Evolutionary conservation across 2,888 invertebrate genomes (phyloP), one percentile per base, ranked within the genome.

Genomic region (Stenoptilia bipunctidactyla): DNA sequence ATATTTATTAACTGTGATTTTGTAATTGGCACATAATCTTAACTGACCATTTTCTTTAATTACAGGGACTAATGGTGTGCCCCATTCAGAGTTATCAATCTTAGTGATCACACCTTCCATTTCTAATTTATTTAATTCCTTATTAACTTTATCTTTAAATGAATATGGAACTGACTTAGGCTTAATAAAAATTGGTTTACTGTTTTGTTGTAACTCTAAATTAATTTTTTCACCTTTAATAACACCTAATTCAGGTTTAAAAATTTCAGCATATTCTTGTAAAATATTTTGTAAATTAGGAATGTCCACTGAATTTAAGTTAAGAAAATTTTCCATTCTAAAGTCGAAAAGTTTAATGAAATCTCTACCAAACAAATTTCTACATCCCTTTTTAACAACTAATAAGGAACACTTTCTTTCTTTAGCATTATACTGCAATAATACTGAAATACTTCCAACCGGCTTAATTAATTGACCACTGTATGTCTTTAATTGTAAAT

Each of bases 1-100:
- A 15, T 36, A 15, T 30, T 41, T 38, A 30, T 41, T 41, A 30
- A 41, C 25, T 20, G 41, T 41, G 9, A 41, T 27, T 36, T 38
- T 38, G 13, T 41, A 41, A 41, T 41, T 36, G 1, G 36, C 38
- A 38, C 38, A 41, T 15, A 41, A 15, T 14, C 38, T 14, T n/a
- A 41, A n/a, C 4, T 36, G 12, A 25, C 36, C 36, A 34, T 41
- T 34, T 37, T 33, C 36, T 12, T 25, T 41, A 2, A 37, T n/a
- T 10, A 41, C 40, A 15, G 40, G 40, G 2, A 41, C 40, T 25
- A 41, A 14, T 15, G 40, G 37, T 12, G 40, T 41, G 9, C 34
- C 37, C 34, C 27, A 41, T 14, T 41, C 15, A n/a, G 40, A 41
- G 27, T 34, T 20, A 4, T 30, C 30, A 15, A 34, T 14, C 15